These are phyloP conservation scores for Bombus sibiricus DNA, from an alignment of 1,140 invertebrate species.

Conservation along the genomic window DNA sequence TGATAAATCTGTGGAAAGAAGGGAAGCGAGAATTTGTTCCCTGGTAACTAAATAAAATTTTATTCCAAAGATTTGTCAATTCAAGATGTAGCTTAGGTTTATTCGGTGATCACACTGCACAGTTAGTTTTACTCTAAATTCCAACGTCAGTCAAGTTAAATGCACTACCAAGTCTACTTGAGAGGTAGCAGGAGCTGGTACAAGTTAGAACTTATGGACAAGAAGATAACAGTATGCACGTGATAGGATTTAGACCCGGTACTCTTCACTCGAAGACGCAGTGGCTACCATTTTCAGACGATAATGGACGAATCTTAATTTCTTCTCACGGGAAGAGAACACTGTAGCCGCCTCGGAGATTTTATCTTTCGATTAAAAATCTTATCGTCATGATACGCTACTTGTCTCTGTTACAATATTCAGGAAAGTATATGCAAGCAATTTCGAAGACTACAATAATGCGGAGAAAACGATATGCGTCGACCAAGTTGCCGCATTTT, in stretches of 20 bases:
- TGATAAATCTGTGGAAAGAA: too few species aligned
- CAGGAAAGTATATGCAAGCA: background rate
- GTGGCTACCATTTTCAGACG: background rate
- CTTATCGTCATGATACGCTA: background rate
- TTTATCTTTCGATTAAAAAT: background rate
- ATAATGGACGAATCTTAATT: background rate
- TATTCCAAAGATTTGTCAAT: background rate
- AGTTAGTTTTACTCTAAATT: background rate
- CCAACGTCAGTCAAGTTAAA: background rate
- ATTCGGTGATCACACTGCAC: too few species aligned
- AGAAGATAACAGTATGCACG: background rate
- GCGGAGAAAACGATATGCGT: too few species aligned
- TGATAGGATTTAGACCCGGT: background rate
- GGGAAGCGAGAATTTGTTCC: background rate
- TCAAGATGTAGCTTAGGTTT: background rate
- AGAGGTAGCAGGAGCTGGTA: background rate
- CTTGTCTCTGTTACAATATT: background rate
- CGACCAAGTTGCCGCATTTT: background rate
- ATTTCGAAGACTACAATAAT: background rate
- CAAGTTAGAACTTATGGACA: background rate
- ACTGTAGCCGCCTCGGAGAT: background rate
- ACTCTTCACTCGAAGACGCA: background rate
- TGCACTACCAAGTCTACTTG: constrained; percentile 10
- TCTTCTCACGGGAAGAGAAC: background rate
- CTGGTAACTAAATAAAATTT: background rate